These are phyloP conservation scores for Gobius niger DNA, from an alignment of 2,113 vertebrate species.

Conservation along the genomic window DNA sequence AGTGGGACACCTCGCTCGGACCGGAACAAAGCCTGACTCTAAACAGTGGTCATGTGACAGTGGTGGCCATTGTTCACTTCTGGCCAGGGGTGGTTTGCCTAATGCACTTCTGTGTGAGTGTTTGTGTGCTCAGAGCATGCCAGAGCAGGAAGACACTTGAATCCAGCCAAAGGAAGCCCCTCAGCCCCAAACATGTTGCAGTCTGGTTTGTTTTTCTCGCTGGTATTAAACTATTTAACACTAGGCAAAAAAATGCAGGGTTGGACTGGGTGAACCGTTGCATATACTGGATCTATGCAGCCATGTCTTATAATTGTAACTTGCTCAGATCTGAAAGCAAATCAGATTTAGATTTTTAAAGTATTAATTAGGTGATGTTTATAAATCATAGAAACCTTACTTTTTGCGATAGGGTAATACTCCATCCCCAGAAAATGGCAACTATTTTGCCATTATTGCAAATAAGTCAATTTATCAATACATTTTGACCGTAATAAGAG, in stretches of 20 bases:
- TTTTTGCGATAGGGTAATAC: no score
- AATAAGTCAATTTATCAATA: no score
- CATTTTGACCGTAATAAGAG: background rate
- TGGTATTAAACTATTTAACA: background rate
- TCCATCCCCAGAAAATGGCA: no score
- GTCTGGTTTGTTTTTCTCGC: background rate
- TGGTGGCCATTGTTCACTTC: constrained; percentile 70
- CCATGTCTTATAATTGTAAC: no score
- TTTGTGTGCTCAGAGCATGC: constrained; percentile 15
- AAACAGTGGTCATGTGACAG: constrained; percentile 70
- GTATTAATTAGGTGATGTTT: background rate
- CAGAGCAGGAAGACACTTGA: constrained; percentile 61
- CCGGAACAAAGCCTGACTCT: constrained; percentile 68
- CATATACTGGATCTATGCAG: no score
- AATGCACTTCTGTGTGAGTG: constrained; percentile 47
- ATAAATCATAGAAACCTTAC: no score
- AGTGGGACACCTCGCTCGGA: constrained; percentile 52
- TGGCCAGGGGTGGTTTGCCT: constrained; percentile 70
- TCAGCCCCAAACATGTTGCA: constrained; percentile 42
- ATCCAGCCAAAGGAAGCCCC: constrained; percentile 55
- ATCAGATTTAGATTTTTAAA: background rate
- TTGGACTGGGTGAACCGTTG: no score
- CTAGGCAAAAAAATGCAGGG: background rate
- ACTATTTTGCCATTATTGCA: no score
- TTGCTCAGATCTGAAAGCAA: background rate